These are phyloP conservation scores for Thymelicus acteon DNA, from an alignment of 2,888 invertebrate genomes.

Conservation along the genomic window DNA sequence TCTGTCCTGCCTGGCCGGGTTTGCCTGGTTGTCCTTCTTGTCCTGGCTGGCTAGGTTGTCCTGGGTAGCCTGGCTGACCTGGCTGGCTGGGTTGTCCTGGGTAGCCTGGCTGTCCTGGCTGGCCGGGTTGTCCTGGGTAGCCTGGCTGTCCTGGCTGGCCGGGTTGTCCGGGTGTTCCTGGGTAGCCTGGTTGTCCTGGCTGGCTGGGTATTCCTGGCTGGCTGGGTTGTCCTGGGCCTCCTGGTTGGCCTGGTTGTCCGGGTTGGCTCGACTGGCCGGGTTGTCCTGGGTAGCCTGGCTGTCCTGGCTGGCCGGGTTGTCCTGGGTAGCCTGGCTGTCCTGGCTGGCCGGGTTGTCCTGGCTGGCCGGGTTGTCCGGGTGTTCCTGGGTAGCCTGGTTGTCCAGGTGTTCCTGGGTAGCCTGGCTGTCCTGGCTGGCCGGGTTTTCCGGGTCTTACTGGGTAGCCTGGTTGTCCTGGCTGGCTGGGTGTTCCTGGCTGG, in stretches of 20 bases:
- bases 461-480: constrained; percentile 44
- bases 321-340: constrained; percentile 31
- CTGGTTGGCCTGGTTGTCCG: constrained; percentile 30
- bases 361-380: not conserved
- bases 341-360: not conserved
- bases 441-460: constrained; percentile 45
- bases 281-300: not conserved
- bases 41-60: constrained; percentile 58
- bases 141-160: constrained; percentile 53
- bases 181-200: constrained; percentile 49
- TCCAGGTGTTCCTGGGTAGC: not conserved
- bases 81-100: constrained; percentile 39
- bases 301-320: not conserved
- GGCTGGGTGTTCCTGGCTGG: constrained; percentile 43
- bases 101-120: too few species aligned
- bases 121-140: constrained; percentile 48
- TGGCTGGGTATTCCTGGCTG: constrained; percentile 50
- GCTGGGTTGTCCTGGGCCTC: constrained; percentile 41
- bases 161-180: constrained; percentile 70
- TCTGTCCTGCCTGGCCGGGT: constrained; percentile 56
- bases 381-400: not conserved
- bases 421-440: constrained; percentile 24
- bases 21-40: constrained; percentile 35
- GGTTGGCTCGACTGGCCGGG: not conserved
- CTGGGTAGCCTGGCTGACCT: constrained; percentile 51